Base-by-base conservation (phyloP, 1,140 invertebrate genomes). In the Polypedilum vanderplanki region DNA sequence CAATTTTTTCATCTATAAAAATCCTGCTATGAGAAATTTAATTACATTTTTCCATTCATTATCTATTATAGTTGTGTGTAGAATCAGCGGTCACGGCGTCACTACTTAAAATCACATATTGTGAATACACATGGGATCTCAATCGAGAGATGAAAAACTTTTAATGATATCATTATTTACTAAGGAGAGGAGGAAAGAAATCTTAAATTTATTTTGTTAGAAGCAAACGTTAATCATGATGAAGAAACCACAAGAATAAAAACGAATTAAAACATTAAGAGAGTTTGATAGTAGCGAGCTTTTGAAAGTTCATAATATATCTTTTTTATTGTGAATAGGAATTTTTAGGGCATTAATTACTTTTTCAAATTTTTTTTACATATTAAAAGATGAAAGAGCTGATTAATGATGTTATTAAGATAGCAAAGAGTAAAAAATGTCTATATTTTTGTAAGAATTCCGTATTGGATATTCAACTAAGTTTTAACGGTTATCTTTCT, bases 321-420 rank as follows among this genome's bases (percentile, higher is more conserved):
- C 65, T 70, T 70, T 70, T 70, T 70, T 22, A 70, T 70, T 70
- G 20, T 3, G 46, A 12, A 15, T 57, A 70, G 18, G 65, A 70
- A 70, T 20, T 18, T 70, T 57, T 12, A 12, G n/a, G 46, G 0
- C 18, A 20, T 70, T 70, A 70, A 70, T 70, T 70, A 22, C 65
- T 70, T 70, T 57, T 57, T 57, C 46, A 57, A 57, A 57, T 57
- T n/a, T 57, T n/a, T 70, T 70, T 18, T 20, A 18, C 2, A 20
- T 20, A 70, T 22, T 20, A 22, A 70, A 70, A 18, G 17, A 9
- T 22, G 20, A 18, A 70, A 18, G 20, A 18, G 18, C 65, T 70
- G 65, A 70, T 70, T 70, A 70, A 70, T 70, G 65, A 70, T 20
- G 65, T 70, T 70, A 70, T 70, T 70, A 70, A 70, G 65, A 70